Evolutionary conservation across 2,888 invertebrate species (phyloP), one percentile per base, ranked within the genome.

Genomic region (Seladonia tumulorum): DNA sequence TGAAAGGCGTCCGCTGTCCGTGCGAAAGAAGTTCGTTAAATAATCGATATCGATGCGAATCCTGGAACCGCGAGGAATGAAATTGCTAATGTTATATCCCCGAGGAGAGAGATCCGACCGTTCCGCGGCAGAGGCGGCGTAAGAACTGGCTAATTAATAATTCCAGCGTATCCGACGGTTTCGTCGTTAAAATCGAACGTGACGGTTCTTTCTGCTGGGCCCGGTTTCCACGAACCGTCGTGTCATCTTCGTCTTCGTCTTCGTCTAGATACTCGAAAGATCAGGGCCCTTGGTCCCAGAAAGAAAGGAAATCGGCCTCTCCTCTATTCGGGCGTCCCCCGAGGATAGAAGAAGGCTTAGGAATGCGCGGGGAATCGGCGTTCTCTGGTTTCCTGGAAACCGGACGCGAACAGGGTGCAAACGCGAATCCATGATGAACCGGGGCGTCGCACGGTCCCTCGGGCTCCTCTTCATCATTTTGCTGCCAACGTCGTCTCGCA

Each of bases 61-160:
- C 93, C 91, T 90, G 91, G 93, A 93, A 93, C 89, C 90, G 89
- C 85, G 78, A 73, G 89, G 90, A 91, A 92, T 92, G 91, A 94
- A 94, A 93, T 94, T 94, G 94, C 93, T 94, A 94, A 94, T 94
- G 94, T 94, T 94, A 94, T 93, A 91, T 88, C 90, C 83, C 76
- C 77, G 84, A 80, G 85, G 85, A 68, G 29, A 29, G 35, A 29
- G 68, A 79, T 73, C 66, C 66, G 74, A 63, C 82, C 81, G 72
- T 83, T 81, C 53, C 66, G 81, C 71, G 82, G 77, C 78, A 63
- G 81, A 53, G 53, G 53, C 22, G n/a, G 87, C 83, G 89, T 90
- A 93, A 93, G 92, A 93, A 93, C 86, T 79, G 83, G 75, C 91
- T 93, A 92, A 93, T 93, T 93, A 93, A 93, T 93, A 93, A 93